Conservation (phyloP, 2,888 invertebrate genomes). For the Tetragnatha montana region DNA sequence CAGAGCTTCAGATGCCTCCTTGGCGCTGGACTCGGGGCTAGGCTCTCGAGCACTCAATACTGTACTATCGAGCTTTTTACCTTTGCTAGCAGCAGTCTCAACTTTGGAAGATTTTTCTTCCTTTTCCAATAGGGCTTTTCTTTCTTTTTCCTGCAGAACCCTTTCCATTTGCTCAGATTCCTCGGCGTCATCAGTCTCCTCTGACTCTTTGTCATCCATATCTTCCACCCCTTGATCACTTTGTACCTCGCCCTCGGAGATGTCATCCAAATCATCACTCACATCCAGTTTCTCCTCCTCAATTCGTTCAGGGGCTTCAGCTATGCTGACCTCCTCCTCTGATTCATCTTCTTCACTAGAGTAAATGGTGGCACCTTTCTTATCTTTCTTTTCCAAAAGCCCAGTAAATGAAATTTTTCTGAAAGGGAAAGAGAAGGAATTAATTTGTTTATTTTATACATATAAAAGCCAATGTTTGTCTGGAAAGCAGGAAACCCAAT, state of each 20-base stretch:
- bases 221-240: conserved; percentile 47
- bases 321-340: not conserved
- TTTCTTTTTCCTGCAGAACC: conserved; percentile 18
- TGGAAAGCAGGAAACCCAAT: too few species aligned
- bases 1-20: conserved; percentile 72
- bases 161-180: conserved; percentile 17
- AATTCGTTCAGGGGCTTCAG: conserved; percentile 11
- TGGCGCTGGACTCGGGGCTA: conserved; percentile 53
- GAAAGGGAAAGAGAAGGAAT: not conserved
- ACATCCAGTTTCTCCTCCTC: conserved; percentile 59
- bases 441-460: too few species aligned
- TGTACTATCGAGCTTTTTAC: not conserved
- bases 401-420: conserved; percentile 57
- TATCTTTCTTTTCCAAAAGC: conserved; percentile 8
- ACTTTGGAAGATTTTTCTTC: conserved; percentile 9
- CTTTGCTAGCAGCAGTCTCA: not conserved
- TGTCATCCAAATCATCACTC: conserved; percentile 61
- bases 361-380: conserved; percentile 9
- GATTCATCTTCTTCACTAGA: conserved; percentile 35
- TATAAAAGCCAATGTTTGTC: too few species aligned
- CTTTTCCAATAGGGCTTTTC: not conserved
- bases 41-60: conserved; percentile 12
- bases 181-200: not conserved
- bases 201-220: conserved; percentile 4
- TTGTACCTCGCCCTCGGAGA: conserved; percentile 56